Evolutionary conservation across 1,140 invertebrate genomes (phyloP), one percentile per base, ranked within the genome.

Genomic region (Prorops nasuta): DNA sequence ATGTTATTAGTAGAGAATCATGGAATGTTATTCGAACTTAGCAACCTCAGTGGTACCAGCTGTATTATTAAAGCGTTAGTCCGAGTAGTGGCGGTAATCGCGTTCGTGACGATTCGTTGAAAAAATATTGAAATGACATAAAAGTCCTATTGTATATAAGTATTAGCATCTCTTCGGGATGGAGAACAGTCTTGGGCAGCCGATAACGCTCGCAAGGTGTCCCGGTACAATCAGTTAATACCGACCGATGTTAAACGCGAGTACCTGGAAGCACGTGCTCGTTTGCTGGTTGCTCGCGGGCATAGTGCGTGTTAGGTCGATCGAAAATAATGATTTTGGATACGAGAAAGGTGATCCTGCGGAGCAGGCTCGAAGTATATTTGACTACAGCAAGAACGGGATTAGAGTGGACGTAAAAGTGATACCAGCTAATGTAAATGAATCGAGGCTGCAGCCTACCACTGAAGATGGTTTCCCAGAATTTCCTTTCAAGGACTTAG

Each of bases 401-500:
- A 34, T 76, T 14, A 66, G 60, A 15, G 34, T 78, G 24, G 60
- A 76, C 45, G 48, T 77, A 0, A 63, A 58, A 40, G 36, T 71
- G 0, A 58, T 78, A 3, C 64, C 73, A 0, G 36, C 39, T 17
- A 14, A 16, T 3, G 35, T 2, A 3, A 20, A 42, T n/a, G 39
- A 63, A 0, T 34, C 50, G n/a, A 43, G 24, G 10, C 4, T 28
- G 4, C 24, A 28, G 24, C 10, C 24, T 10, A 28, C 4, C 28
- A 45, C 50, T 1, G 38, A 55, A 0, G 55, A 72, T 4, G 22
- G 14, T 1, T 75, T 74, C 51, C 74, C 75, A 0, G 53, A 60
- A 10, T 70, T 76, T 53, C 72, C 76, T 0, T 31, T 65, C 0
- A 64, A 42, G 18, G 74, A 77, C 3, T 55, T 78, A 12, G 63